A percentile compares a stretch with the other conserved stretches of the same genome.
Evolutionary conservation across 2,888 invertebrate species (phyloP).

Genomic region (Hirtodrosophila duncani): DNA sequence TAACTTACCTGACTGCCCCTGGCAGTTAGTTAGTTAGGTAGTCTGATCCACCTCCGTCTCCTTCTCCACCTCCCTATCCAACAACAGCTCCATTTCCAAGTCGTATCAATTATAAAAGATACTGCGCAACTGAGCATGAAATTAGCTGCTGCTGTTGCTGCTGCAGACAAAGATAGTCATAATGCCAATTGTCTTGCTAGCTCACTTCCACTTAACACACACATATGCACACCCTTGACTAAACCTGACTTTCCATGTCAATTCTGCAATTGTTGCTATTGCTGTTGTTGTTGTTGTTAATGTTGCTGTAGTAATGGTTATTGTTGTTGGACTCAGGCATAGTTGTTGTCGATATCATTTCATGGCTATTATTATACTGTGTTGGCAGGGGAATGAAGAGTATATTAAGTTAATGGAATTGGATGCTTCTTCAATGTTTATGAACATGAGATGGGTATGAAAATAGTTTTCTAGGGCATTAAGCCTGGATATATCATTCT

Average conservation of each 20-base stretch:
- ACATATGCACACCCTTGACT: conserved; percentile 13
- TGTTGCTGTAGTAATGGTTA: conserved; percentile 39
- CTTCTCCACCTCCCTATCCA: neutral
- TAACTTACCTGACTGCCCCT: no score
- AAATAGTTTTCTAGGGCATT: no score
- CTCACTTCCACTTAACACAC: neutral
- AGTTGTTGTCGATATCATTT: conserved; percentile 56
- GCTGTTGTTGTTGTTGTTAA: conserved; percentile 14
- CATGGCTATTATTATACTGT: conserved; percentile 32
- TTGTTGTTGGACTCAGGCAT: conserved; percentile 24
- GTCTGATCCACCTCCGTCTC: no score
- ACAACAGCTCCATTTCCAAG: conserved; percentile 13
- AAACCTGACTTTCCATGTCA: conserved; percentile 45
- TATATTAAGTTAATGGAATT: no score
- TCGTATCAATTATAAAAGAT: conserved; percentile 56
- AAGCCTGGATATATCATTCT: no score
- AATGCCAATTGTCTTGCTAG: neutral
- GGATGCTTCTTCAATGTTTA: no score
- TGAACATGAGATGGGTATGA: no score
- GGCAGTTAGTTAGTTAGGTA: no score
- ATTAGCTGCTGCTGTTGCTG: conserved; percentile 66
- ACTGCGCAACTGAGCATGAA: conserved; percentile 64
- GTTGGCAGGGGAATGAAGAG: no score
- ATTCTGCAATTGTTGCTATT: conserved; percentile 7
- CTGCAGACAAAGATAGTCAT: conserved; percentile 24